These are phyloP conservation scores for Pseudochirops cupreus DNA, from an alignment of 2,797 vertebrate genomes.

Conservation along the genomic window DNA sequence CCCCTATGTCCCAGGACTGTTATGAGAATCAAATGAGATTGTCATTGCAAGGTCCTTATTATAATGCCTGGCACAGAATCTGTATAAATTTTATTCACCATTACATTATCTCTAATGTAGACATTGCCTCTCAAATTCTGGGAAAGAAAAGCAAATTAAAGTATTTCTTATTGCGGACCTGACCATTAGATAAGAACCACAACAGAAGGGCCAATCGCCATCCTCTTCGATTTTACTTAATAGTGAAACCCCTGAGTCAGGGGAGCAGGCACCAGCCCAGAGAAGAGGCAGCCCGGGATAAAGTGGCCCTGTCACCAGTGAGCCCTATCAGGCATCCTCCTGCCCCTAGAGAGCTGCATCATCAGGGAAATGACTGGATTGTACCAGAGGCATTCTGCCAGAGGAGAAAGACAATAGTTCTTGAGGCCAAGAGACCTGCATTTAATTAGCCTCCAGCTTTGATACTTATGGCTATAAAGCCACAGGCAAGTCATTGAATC, in stretches of 20 bases:
- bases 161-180: background rate
- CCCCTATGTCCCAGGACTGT: background rate
- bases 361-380: background rate
- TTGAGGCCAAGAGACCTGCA: background rate
- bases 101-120: background rate
- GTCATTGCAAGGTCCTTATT: background rate
- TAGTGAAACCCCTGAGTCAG: background rate
- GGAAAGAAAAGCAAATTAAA: background rate
- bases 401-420: background rate
- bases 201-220: background rate
- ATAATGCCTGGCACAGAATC: background rate
- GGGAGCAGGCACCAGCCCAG: background rate
- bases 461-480: background rate
- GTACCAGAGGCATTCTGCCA: background rate
- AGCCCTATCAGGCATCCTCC: rapidly evolving
- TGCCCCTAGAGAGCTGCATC: background rate
- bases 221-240: background rate
- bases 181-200: background rate
- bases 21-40: background rate
- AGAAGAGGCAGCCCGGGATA: background rate
- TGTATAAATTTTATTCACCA: background rate
- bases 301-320: background rate
- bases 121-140: background rate
- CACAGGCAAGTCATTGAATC: background rate
- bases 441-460: background rate